phyloP scores from a whole-genome alignment of 2,888 invertebrate species.

The Platycnemis pennipes region DNA sequence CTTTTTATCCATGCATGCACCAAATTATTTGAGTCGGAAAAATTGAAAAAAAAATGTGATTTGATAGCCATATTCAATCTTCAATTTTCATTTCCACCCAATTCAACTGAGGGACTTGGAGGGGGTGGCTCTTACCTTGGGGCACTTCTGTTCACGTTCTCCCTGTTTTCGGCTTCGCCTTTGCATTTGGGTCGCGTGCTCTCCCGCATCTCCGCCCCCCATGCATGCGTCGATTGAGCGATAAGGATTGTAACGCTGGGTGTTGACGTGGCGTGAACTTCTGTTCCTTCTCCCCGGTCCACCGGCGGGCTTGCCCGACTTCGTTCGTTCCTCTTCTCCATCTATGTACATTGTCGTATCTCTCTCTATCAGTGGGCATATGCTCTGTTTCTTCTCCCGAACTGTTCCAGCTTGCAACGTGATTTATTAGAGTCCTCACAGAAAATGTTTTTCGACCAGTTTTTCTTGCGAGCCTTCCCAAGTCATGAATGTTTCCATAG shows the following conservation, averaged over 20 bases:
- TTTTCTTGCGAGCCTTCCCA: too few relatives aligned
- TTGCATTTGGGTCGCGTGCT: not conserved
- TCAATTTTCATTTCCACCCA: not conserved
- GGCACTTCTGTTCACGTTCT: not conserved
- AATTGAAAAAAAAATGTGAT: not conserved
- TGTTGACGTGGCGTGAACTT: not conserved
- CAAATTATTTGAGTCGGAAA: not conserved
- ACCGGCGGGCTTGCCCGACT: not conserved
- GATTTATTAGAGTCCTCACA: too few relatives aligned
- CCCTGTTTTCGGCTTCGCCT: not conserved
- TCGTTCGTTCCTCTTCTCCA: not conserved
- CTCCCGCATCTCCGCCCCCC: not conserved
- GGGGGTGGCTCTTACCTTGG: not conserved
- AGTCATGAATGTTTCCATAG: too few relatives aligned
- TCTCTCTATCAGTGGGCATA: too few relatives aligned
- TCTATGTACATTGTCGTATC: too few relatives aligned
- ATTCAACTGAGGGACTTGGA: not conserved
- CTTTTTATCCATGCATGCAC: not conserved
- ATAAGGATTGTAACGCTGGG: not conserved
- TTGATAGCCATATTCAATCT: not conserved
- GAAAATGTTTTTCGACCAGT: too few relatives aligned
- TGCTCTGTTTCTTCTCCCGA: too few relatives aligned
- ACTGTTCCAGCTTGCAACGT: too few relatives aligned
- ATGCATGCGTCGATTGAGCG: not conserved
- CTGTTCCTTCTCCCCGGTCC: not conserved